phyloP scores from a whole-genome alignment of 2,113 vertebrate genomes.

The Sturnira hondurensis region DNA sequence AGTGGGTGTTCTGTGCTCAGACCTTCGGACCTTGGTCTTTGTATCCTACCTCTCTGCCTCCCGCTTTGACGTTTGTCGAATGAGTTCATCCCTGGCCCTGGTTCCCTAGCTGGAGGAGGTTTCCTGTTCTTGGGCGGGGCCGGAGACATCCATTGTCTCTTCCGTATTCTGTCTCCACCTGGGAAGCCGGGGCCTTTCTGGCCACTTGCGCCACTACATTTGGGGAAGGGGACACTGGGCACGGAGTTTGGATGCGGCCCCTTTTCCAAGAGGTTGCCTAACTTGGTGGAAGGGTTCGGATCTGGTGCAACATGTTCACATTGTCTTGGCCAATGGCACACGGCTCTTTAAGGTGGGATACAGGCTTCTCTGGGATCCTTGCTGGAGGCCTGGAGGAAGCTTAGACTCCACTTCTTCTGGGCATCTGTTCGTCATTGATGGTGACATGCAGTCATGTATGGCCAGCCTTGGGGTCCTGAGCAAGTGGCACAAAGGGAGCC shows the following conservation, averaged over 20 bases:
- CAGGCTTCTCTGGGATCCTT: neutral
- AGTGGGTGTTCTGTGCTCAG: neutral
- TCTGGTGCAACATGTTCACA: neutral
- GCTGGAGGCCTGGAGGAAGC: neutral
- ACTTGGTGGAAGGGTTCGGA: neutral
- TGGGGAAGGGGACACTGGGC: neutral
- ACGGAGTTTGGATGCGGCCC: neutral
- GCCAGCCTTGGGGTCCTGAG: constrained; percentile 51
- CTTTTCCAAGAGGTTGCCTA: neutral
- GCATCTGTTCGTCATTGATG: neutral
- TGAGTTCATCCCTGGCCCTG: constrained; percentile 1
- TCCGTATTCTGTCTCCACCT: constrained; percentile 26
- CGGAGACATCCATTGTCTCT: constrained; percentile 79
- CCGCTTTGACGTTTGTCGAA: neutral
- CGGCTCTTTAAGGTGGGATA: neutral
- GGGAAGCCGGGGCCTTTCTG: neutral
- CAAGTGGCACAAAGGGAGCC: constrained; percentile 70
- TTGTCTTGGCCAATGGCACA: neutral
- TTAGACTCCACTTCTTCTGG: neutral
- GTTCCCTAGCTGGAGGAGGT: constrained; percentile 12
- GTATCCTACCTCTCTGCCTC: neutral
- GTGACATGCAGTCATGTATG: neutral
- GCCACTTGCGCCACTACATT: neutral
- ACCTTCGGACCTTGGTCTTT: neutral
- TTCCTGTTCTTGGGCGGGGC: constrained; percentile 79